Evolutionary conservation across 2,797 vertebrate genomes (phyloP), one percentile per base, ranked within the genome.

Genomic region (Clarias pachynema): DNA sequence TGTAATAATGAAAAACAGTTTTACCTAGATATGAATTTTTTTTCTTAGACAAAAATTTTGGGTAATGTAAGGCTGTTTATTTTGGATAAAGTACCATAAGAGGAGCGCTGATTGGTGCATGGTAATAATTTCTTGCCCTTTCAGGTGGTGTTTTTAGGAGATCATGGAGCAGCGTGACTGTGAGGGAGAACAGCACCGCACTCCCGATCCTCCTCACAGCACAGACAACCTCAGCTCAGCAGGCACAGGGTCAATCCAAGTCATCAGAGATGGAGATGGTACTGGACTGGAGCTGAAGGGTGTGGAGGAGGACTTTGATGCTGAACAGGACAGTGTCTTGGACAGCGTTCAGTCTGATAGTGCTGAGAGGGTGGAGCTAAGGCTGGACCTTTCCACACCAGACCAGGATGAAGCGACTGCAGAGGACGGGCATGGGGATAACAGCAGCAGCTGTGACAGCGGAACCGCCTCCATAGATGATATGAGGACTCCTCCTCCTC

Each of bases 151-250:
- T 66, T 78, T 49, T 82, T 87, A 85, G 90, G 83, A 87, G 90
- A 90, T 91, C 84, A 91, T 91, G 90, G 93, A 94, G 82, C 88
- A 87, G 49, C 85, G 86, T 85, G 90, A 89, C 91, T 86, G 89
- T 86, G 80, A 72, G 31, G 72, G 65, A 56, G 75, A 88, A 56
- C 56, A 82, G 26, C 86, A 81, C 79, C 89, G 87, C 69, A 77
- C 85, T 81, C 81, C 74, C 20, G 70, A 88, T 79, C 85, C 34
- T 59, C 90, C 93, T 88, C 91, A 92, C 74, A 92, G 68, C 83
- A 90, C 89, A 37, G 90, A 92, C 37, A 40, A 7, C 81, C 87
- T 86, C 65, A 86, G 83, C 16, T 73, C 88, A 10, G 62, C 66
- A 56, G 57, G 7, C 0, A 87, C 85, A 16, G 90, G 65, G 18